Evolutionary conservation across 2,113 vertebrate species (phyloP), one percentile per base, ranked within the genome.

Genomic region (Ceuthmochares aereus): DNA sequence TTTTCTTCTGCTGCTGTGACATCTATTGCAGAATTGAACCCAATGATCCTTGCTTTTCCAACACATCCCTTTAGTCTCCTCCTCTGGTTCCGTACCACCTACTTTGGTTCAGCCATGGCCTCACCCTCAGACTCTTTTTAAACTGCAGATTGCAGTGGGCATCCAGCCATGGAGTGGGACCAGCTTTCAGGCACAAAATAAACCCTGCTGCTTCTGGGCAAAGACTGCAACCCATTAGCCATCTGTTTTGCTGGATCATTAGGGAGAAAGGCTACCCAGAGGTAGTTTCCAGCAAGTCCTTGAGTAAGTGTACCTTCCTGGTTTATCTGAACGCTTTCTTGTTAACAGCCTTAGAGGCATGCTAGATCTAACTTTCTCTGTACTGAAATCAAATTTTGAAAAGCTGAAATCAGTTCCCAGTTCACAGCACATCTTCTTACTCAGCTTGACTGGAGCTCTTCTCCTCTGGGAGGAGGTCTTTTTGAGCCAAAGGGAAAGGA

Each of bases 111-210:
- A 73, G 92, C 86, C 73, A 58, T 87, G 34, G 32, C 54, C 62
- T 79, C 2, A 3, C 51, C 66, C 56, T 95, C 54, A 82, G 30
- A 68, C 29, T 80, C 55, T 75, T 73, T 90, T 36, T 62, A 94
- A 69, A 60, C 36, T 4, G 0, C 86, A 87, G 92, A 94, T 66
- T 95, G 76, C 47, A 54, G 36, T 58, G 66, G 95, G 96, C 96
- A 94, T 51, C 49, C 56, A 72, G 96, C 96, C 96, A 96, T 89
- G 88, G 88, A 95, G 84, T 73, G 32, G 43, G 30, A 96, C 92
- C 90, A 95, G 83, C 49, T 89, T 90, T 94, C 75, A 76, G 92
- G 93, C 76, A 94, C 76, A 84, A 85, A 93, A 62, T 76, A 76
- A 93, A 79, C 75, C 68, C 92, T 77, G 84, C 60, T 82, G 96